Base-by-base conservation (phyloP, 2,888 invertebrate species). In the Zaprionus obscuricornis region DNA sequence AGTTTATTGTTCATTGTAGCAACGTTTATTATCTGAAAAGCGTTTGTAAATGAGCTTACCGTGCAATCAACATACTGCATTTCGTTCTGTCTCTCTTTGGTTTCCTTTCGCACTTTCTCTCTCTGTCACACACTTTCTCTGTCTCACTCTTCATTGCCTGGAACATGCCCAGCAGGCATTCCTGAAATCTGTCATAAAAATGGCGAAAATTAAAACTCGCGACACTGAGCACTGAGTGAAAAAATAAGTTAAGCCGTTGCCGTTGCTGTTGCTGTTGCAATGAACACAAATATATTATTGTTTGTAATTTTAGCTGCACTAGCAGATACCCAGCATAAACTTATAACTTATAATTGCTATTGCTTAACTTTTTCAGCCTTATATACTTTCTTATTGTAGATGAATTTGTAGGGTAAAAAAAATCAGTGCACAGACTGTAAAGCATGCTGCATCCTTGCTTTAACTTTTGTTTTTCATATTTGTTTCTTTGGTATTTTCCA, bases 31-130 rank as follows among this genome's bases (percentile, higher is more conserved):
- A 66, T 59, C 62, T 59, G 79, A 45, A 65, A 63, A 71, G 65
- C 68, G 68, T 56, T 68, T 66, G 60, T 49, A 68, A 71, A 79
- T 76, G 71, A 71, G 85, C 85, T 85, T 83, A 85, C 74, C 68
- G 58, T 66, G 66, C 71, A 85, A 85, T 83, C 67, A 63, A 59
- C 66, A 66, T 58, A 50, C 56, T n/a, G n/a, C n/a, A n/a, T n/a
- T n/a, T n/a, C n/a, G n/a, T n/a, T n/a, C n/a, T n/a, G n/a, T n/a
- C n/a, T n/a, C n/a, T n/a, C n/a, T n/a, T n/a, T n/a, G n/a, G n/a
- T n/a, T n/a, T n/a, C n/a, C n/a, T n/a, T n/a, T n/a, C n/a, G n/a
- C n/a, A n/a, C n/a, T n/a, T n/a, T n/a, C n/a, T n/a, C n/a, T n/a
- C n/a, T n/a, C n/a, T n/a, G n/a, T n/a, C n/a, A n/a, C n/a, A n/a